Percentiles rank a stretch among this genome's conserved stretches.
Conservation (phyloP, 1,140 invertebrate genomes). For the Magallana gigas region DNA sequence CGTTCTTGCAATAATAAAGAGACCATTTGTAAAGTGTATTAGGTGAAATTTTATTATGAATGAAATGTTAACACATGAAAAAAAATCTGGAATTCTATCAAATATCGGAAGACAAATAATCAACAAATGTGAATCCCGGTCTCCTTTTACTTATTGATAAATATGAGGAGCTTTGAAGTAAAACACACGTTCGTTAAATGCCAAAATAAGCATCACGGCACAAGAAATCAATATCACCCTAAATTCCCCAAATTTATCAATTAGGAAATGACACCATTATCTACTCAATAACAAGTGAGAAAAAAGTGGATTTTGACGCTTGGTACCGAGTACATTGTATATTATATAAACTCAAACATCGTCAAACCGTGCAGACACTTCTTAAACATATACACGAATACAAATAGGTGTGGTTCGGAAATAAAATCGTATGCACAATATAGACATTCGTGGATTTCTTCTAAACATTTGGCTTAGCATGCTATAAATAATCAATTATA, state of each 20-base stretch:
- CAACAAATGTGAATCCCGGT: constrained; percentile 10
- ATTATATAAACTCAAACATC: constrained; percentile 9
- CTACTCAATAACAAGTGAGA: constrained; percentile 2
- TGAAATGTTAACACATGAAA: constrained; percentile 34
- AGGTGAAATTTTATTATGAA: constrained; percentile 33
- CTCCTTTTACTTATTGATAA: neutral
- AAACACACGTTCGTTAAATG: too few species aligned
- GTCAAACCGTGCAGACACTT: neutral
- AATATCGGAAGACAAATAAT: constrained; percentile 34
- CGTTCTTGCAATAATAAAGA: neutral
- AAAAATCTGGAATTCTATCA: constrained; percentile 36
- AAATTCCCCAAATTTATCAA: too few species aligned
- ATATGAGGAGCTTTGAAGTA: too few species aligned
- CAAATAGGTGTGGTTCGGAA: neutral
- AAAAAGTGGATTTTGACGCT: constrained; percentile 10
- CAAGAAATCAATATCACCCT: too few species aligned
- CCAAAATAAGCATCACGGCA: too few species aligned
- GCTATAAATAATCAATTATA: too few species aligned
- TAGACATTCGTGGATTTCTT: neutral
- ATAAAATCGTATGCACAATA: neutral
- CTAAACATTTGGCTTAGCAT: too few species aligned
- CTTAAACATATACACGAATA: neutral
- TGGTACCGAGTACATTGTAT: neutral
- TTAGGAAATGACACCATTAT: too few species aligned
- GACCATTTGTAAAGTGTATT: neutral